Base-by-base conservation (phyloP, 2,888 invertebrate genomes). In the Euzophera pinguis region DNA sequence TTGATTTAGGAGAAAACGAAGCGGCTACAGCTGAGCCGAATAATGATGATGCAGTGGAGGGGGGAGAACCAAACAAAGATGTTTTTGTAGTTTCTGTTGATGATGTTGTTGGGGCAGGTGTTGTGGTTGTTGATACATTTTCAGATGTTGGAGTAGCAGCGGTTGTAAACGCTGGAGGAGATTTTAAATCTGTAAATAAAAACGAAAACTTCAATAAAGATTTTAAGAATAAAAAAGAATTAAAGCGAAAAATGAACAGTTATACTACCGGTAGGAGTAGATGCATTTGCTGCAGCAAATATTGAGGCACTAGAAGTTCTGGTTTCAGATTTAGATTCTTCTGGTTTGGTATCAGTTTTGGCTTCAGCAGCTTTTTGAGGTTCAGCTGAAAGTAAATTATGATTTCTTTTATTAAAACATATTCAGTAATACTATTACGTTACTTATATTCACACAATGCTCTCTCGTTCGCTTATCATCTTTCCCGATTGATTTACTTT, bases 11-110 rank as follows among this genome's bases (percentile, higher is more conserved):
- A n/a, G 42, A 6, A 14, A 34, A 35, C 5, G 35, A 57, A 5
- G 59, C 58, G 4, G 60, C 55, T 6, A 57, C 58, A 8, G 60
- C 56, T 6, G 72, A 63, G 38, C 76, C 75, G 52, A 84, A 84
- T 53, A 84, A 59, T 38, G 78, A 73, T 1, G 81, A 62, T 8
- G 69, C 59, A 4, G 65, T 58, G 13, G 61, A 37, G 3, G 65
- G 59, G 12, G 65, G 51, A 9, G 55, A 22, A 45, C 56, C 39
- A 48, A 61, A 57, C 39, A 60, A 37, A 37, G 63, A 38, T 1
- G 50, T 59, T 42, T 64, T 61, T 37, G 59, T 47, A 37, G 61
- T 53, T 55, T 62, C 57, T 2, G 56, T 45, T 6, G 58, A 32
- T 14, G 56, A 38, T 22, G 22, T 22, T 41, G 64, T 49, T 34